These are phyloP conservation scores for Engystomops pustulosus DNA, from an alignment of 2,113 vertebrate species.

Conservation along the genomic window DNA sequence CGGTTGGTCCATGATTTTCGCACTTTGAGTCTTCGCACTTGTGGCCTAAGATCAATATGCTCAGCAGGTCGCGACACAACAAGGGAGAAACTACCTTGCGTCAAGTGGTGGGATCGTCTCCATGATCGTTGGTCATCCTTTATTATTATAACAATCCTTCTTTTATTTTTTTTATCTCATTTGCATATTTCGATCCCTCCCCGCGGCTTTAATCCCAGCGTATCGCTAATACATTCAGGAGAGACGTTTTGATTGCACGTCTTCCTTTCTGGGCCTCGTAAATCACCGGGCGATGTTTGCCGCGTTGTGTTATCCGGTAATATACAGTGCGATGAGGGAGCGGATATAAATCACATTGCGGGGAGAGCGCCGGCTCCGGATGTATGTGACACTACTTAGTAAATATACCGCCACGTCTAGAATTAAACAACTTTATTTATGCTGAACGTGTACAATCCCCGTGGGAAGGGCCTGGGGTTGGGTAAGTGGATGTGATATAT, in stretches of 20 bases:
- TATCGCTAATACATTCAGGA: background rate
- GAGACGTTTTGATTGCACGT: background rate
- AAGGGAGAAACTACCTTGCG: too few relatives aligned
- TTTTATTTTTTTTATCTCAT: too few relatives aligned
- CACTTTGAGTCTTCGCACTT: too few relatives aligned
- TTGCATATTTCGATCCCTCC: background rate
- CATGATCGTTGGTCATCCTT: too few relatives aligned
- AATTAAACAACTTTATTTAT: conserved; percentile 6
- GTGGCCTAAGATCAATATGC: too few relatives aligned
- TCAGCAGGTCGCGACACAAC: too few relatives aligned
- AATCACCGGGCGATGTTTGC: background rate
- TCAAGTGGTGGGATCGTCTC: too few relatives aligned
- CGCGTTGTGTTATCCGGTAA: background rate
- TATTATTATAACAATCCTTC: too few relatives aligned
- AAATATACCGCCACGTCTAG: background rate
- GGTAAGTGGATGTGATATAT: background rate
- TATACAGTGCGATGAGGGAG: conserved; percentile 15
- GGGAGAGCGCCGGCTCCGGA: background rate
- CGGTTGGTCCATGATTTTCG: too few relatives aligned
- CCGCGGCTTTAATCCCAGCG: background rate
- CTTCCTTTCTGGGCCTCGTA: background rate
- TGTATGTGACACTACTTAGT: background rate
- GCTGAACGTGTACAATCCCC: background rate
- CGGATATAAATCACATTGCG: background rate
- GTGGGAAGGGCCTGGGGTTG: background rate